Evolutionary conservation across 2,113 vertebrate genomes (phyloP).

Genomic region (Nasalis larvatus): DNA sequence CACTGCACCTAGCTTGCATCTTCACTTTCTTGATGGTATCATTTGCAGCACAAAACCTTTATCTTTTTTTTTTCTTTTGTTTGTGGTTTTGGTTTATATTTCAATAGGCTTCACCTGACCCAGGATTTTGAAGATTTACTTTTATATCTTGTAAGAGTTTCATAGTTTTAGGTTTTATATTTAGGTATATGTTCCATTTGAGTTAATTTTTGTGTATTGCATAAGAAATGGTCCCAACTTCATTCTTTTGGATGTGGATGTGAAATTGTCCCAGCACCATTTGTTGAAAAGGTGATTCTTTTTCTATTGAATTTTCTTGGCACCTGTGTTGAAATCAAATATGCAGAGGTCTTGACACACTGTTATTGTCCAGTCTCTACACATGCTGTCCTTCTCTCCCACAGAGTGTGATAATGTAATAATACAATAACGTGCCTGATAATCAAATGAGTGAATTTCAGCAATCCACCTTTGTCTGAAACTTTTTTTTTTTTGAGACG

Average conservation of each 20-base stretch:
- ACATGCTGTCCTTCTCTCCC: background rate
- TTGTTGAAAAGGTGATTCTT: background rate
- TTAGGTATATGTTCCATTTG: background rate
- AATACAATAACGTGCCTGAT: background rate
- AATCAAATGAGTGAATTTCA: background rate
- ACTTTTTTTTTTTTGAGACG: too few relatives aligned
- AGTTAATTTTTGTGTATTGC: background rate
- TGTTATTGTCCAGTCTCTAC: background rate
- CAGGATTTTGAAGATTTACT: background rate
- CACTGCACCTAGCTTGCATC: background rate
- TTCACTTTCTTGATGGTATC: background rate
- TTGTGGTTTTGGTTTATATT: background rate
- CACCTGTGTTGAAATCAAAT: background rate
- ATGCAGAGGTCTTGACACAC: background rate
- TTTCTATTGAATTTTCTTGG: background rate
- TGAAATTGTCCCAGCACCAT: too few relatives aligned
- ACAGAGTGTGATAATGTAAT: background rate
- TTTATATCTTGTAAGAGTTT: background rate
- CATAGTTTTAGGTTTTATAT: background rate
- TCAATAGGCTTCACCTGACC: background rate
- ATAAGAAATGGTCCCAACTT: background rate
- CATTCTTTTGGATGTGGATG: background rate
- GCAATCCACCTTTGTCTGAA: background rate
- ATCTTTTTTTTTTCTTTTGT: background rate
- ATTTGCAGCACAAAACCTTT: background rate